Evolutionary conservation across 2,797 vertebrate genomes (phyloP).

Genomic region (Tadarida brasiliensis): DNA sequence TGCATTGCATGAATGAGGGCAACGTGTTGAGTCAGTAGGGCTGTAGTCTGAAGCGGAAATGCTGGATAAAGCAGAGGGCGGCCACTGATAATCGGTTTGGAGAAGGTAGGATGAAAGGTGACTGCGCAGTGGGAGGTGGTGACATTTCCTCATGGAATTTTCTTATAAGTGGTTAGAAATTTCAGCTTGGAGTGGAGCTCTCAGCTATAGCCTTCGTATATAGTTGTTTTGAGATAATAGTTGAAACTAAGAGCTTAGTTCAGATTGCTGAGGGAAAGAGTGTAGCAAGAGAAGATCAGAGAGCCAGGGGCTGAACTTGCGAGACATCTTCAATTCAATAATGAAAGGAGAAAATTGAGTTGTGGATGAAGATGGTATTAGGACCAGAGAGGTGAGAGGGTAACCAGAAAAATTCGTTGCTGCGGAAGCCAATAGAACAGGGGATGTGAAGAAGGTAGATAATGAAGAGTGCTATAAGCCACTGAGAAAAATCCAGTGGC

Average conservation of each 20-base stretch:
- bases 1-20: not conserved
- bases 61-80: not conserved
- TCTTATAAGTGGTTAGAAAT: constrained; percentile 21
- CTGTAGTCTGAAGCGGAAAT: not conserved
- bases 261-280: constrained; percentile 9
- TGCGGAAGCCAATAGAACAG: not conserved
- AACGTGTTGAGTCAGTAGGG: not conserved
- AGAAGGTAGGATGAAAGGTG: not conserved
- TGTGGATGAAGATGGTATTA: not conserved
- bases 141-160: not conserved
- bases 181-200: constrained; percentile 1
- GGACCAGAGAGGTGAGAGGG: not conserved
- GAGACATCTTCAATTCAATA: not conserved
- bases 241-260: constrained; percentile 33
- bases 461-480: not conserved
- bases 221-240: not conserved
- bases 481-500: not conserved
- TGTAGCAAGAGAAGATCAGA: not conserved
- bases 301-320: not conserved
- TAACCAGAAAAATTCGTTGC: not conserved
- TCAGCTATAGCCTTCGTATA: not conserved
- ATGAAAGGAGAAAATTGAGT: not conserved
- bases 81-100: not conserved
- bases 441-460: not conserved
- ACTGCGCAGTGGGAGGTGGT: not conserved